Conservation (phyloP, 2,888 invertebrate species). For the Enchytraeus crypticus region DNA sequence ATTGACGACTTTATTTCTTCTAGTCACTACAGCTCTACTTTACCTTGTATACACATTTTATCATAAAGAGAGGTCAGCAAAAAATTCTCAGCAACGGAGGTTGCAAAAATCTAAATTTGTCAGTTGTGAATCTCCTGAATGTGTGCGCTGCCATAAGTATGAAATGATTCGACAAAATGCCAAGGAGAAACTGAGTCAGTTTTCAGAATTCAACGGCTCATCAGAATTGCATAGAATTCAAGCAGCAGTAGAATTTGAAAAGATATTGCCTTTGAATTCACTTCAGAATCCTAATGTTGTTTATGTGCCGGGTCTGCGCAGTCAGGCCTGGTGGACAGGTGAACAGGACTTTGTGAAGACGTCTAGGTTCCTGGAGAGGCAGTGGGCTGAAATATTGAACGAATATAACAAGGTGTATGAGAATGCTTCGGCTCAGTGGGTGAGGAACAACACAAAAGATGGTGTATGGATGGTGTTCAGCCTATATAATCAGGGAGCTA, state of each 20-base stretch:
- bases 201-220: neutral
- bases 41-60: no score
- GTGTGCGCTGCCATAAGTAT: slow-evolving; percentile 33
- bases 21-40: no score
- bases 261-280: neutral
- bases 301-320: slow-evolving; percentile 10
- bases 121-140: slow-evolving; percentile 31
- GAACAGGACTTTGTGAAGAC: neutral
- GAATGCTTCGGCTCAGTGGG: slow-evolving; percentile 4
- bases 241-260: neutral
- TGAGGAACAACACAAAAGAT: slow-evolving; percentile 7
- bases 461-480: slow-evolving; percentile 14
- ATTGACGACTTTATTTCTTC: no score
- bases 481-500: slow-evolving; percentile 39
- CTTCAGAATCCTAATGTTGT: slow-evolving; percentile 18
- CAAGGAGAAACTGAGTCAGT: slow-evolving; percentile 6
- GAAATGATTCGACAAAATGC: slow-evolving; percentile 12
- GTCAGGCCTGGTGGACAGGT: slow-evolving; percentile 13
- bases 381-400: slow-evolving; percentile 1
- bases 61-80: no score
- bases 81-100: no score
- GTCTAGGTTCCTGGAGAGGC: neutral
- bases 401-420: slow-evolving; percentile 8
- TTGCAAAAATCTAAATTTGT: no score
- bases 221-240: neutral